These are phyloP conservation scores for Cynopterus brachyotis DNA, from an alignment of 2,113 vertebrate species.

Conservation along the genomic window DNA sequence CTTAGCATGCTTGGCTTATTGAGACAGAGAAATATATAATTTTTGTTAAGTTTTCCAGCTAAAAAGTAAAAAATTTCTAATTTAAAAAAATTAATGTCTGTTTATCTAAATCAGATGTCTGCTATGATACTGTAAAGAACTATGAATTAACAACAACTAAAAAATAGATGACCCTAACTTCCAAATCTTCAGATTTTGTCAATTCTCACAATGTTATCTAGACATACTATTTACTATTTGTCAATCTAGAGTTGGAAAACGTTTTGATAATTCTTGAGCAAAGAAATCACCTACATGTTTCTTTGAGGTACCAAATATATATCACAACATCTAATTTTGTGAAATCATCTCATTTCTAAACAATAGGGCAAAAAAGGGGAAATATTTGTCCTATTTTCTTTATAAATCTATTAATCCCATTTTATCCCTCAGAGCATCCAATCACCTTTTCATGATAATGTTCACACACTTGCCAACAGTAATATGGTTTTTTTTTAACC, in stretches of 20 bases:
- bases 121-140: neutral
- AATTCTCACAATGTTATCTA: neutral
- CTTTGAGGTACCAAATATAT: neutral
- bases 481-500: neutral
- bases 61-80: neutral
- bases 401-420: neutral
- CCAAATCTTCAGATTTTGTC: neutral
- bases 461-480: neutral
- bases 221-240: neutral
- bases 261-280: neutral
- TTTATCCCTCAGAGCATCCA: neutral
- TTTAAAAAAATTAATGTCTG: neutral
- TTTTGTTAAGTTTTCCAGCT: constrained; percentile 2
- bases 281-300: neutral
- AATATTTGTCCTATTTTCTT: neutral
- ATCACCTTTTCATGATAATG: neutral
- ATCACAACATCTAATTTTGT: neutral
- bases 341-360: constrained; percentile 1
- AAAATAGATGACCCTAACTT: neutral
- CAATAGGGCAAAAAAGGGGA: neutral
- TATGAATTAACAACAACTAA: neutral
- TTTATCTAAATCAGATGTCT: neutral
- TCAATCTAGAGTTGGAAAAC: neutral
- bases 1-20: neutral
- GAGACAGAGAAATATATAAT: neutral